Evolutionary conservation across 2,888 invertebrate species (phyloP).

Genomic region (Belgica antarctica): DNA sequence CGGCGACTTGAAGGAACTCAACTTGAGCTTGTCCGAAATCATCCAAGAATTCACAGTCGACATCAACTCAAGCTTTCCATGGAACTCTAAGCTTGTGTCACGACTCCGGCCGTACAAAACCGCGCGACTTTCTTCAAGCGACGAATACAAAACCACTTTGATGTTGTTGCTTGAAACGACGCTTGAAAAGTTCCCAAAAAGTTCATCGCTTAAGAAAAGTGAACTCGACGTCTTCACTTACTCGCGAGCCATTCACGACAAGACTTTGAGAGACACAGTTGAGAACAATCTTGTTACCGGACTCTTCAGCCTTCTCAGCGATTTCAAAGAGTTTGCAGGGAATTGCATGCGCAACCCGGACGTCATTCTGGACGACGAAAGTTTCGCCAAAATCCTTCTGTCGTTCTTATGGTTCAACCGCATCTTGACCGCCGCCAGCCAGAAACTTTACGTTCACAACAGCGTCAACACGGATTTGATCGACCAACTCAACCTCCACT

Average conservation of each 20-base stretch:
- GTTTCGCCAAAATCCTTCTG: conserved; percentile 48
- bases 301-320: conserved; percentile 48
- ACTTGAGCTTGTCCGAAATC: conserved; percentile 2
- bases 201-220: conserved; percentile 47
- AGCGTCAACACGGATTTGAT: conserved; percentile 59
- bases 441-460: conserved; percentile 49
- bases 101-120: conserved; percentile 51
- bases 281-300: conserved; percentile 50
- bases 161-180: conserved; percentile 48
- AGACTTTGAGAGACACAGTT: conserved; percentile 49
- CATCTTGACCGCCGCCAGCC: conserved; percentile 48
- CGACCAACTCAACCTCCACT: conserved; percentile 66
- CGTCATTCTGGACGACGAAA: conserved; percentile 47
- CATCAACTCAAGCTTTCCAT: conserved; percentile 49
- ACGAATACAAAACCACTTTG: conserved; percentile 48
- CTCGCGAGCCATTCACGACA: conserved; percentile 50
- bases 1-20: not conserved
- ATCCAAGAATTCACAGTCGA: not conserved
- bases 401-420: conserved; percentile 52
- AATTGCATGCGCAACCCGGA: conserved; percentile 28
- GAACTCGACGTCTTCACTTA: conserved; percentile 50
- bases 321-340: conserved; percentile 46
- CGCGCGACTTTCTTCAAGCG: not conserved
- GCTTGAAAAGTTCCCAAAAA: conserved; percentile 47
- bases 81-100: conserved; percentile 52